Evolutionary conservation across 2,113 vertebrate species (phyloP).

Genomic region (Marmota flaviventris): DNA sequence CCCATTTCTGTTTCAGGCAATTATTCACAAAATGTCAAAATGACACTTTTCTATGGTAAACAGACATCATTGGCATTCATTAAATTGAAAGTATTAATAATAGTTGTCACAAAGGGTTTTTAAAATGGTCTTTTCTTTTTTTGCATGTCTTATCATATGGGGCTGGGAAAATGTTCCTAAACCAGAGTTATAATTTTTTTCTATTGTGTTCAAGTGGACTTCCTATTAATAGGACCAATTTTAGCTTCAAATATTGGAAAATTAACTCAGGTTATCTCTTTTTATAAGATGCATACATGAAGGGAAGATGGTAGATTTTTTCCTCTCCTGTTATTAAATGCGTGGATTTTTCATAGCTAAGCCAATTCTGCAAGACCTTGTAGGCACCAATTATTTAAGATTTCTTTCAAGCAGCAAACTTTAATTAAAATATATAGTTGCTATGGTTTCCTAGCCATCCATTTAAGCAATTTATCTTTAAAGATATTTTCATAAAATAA

Average conservation of each 20-base stretch:
- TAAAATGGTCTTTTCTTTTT: constrained; percentile 31
- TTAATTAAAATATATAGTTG: constrained; percentile 77
- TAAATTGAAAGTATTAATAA: constrained; percentile 56
- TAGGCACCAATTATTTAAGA: constrained; percentile 58
- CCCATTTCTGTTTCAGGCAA: constrained; percentile 9
- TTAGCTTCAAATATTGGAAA: constrained; percentile 44
- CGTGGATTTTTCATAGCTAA: constrained; percentile 41
- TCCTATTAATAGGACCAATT: constrained; percentile 42
- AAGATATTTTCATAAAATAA: constrained; percentile 75
- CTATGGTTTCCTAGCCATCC: constrained; percentile 64
- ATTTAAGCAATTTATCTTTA: constrained; percentile 57
- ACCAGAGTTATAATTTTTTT: constrained; percentile 3
- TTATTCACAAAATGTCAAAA: constrained; percentile 57
- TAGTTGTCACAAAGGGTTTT: constrained; percentile 52
- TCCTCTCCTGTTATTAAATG: constrained; percentile 44
- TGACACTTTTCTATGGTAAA: constrained; percentile 40
- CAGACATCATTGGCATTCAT: background rate
- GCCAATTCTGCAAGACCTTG: constrained; percentile 34
- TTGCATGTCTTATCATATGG: background rate
- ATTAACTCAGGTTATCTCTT: constrained; percentile 19
- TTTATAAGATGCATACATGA: background rate
- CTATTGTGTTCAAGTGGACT: constrained; percentile 29
- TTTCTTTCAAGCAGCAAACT: constrained; percentile 61
- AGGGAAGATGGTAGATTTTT: background rate
- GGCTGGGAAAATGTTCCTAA: constrained; percentile 32